Evolutionary conservation across 2,113 vertebrate species (phyloP).

Genomic region (Sula dactylatra): DNA sequence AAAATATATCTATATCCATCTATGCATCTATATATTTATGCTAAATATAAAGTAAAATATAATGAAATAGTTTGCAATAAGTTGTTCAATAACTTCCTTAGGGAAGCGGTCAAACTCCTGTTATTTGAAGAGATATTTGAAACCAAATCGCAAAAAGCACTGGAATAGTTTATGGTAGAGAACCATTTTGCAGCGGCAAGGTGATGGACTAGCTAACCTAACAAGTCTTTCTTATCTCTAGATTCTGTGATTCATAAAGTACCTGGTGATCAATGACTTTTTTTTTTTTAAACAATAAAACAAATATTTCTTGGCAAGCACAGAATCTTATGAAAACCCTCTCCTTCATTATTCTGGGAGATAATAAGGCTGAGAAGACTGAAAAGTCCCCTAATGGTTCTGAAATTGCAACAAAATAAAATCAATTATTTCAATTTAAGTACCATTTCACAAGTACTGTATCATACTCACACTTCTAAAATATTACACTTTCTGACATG

Average conservation of each 20-base stretch:
- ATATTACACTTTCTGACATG: not conserved
- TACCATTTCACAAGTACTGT: not conserved
- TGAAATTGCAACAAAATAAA: not conserved
- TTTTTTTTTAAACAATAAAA: not conserved
- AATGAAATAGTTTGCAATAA: not conserved
- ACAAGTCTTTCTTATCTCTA: not conserved
- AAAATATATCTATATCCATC: not conserved
- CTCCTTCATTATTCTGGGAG: not conserved
- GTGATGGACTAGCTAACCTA: not conserved
- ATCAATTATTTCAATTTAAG: not conserved
- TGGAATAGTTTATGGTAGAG: not conserved
- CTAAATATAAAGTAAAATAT: not conserved
- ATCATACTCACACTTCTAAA: not conserved
- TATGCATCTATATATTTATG: not conserved
- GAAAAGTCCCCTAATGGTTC: not conserved
- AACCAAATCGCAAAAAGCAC: not conserved
- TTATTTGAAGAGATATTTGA: constrained; percentile 6
- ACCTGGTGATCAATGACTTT: not conserved
- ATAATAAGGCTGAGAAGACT: not conserved
- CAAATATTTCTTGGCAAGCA: not conserved
- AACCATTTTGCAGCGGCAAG: not conserved
- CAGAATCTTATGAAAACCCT: not conserved
- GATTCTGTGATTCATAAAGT: not conserved
- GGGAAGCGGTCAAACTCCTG: not conserved
- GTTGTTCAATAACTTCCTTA: not conserved